phyloP scores from a whole-genome alignment of 2,888 invertebrate genomes.

The Scaptomyza caliginosa region DNA sequence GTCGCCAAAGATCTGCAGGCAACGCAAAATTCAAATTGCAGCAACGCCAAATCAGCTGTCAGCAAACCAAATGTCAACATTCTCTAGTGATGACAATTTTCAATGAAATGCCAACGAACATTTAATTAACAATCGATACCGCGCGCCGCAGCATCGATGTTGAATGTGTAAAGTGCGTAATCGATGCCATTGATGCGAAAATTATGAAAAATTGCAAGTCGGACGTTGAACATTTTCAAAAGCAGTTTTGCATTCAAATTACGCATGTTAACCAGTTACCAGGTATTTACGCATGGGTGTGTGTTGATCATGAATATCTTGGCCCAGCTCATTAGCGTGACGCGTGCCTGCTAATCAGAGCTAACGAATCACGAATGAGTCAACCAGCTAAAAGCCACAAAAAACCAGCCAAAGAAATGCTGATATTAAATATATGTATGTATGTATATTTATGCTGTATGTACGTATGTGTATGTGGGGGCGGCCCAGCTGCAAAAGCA shows the following conservation, averaged over 20 bases:
- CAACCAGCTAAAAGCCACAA: constrained; percentile 47
- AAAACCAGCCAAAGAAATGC: constrained; percentile 32
- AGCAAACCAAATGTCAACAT: constrained; percentile 32
- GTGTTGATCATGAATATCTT: constrained; percentile 23
- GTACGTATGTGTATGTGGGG: constrained; percentile 17
- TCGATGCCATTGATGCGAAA: constrained; percentile 34
- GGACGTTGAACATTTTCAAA: constrained; percentile 7
- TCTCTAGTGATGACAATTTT: constrained; percentile 34
- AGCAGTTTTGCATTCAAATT: background rate
- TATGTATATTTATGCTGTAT: background rate
- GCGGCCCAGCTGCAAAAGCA: constrained; percentile 33
- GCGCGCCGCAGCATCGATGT: background rate
- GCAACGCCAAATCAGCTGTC: constrained; percentile 45
- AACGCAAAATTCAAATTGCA: constrained; percentile 34
- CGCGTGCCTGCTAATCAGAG: constrained; percentile 71
- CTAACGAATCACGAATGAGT: constrained; percentile 62
- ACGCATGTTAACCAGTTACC: constrained; percentile 7
- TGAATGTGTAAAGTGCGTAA: constrained; percentile 28
- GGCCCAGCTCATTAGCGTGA: constrained; percentile 68
- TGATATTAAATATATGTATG: background rate
- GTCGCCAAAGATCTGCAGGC: constrained; percentile 40
- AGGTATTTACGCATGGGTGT: background rate
- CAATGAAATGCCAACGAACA: constrained; percentile 3
- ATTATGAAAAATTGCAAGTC: constrained; percentile 9
- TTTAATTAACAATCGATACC: constrained; percentile 43